Evolutionary conservation across 2,113 vertebrate species (phyloP).

Genomic region (Oreochromis aureus): DNA sequence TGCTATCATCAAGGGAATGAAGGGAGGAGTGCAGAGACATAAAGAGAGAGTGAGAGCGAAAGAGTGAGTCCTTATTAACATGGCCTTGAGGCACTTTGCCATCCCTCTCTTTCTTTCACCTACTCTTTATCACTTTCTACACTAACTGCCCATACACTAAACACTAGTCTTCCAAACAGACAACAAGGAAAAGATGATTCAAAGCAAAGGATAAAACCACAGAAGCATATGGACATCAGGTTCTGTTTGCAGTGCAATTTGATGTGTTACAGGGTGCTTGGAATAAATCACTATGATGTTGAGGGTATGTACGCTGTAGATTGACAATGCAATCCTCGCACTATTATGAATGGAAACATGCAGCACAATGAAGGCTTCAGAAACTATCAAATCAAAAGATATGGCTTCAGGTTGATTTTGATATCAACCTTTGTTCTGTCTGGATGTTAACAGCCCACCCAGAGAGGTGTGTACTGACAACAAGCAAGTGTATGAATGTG

Average conservation of each 20-base stretch:
- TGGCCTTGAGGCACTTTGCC: conserved; percentile 29
- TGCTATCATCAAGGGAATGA: conserved; percentile 51
- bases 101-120: conserved; percentile 17
- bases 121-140: conserved; percentile 22
- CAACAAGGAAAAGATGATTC: not conserved
- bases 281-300: not conserved
- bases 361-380: not conserved
- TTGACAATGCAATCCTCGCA: not conserved
- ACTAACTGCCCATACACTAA: conserved; percentile 33
- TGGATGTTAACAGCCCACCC: conserved; percentile 28
- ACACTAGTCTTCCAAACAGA: conserved; percentile 19
- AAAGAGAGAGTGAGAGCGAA: not conserved
- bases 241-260: not conserved
- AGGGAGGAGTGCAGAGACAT: conserved; percentile 24
- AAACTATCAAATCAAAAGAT: not conserved
- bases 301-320: not conserved
- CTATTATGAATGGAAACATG: not conserved
- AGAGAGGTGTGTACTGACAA: not conserved
- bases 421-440: not conserved
- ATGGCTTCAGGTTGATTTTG: not conserved
- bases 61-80: conserved; percentile 40
- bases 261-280: not conserved
- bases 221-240: not conserved
- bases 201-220: not conserved
- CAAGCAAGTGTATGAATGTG: not conserved